phyloP scores from a whole-genome alignment of 2,797 vertebrate genomes.

The Muscicapa striata region DNA sequence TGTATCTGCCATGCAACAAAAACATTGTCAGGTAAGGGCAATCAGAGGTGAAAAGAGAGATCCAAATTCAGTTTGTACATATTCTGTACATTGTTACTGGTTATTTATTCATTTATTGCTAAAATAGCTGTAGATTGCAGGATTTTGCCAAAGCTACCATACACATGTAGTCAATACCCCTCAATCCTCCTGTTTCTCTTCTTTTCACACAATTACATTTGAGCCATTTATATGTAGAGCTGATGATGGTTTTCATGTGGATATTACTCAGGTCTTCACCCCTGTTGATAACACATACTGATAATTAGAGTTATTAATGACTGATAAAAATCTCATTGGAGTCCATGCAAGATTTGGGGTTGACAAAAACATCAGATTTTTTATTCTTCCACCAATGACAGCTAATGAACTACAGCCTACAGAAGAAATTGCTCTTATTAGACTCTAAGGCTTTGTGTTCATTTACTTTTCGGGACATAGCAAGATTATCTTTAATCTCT shows the following conservation, averaged over 20 bases:
- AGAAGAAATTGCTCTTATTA: neutral
- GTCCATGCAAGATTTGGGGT: neutral
- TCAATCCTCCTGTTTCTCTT: neutral
- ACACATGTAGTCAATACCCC: neutral
- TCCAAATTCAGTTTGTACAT: neutral
- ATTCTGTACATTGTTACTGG: neutral
- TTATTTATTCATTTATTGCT: neutral
- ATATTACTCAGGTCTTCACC: neutral
- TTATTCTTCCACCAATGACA: neutral
- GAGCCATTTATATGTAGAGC: neutral
- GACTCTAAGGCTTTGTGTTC: neutral
- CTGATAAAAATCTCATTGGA: neutral
- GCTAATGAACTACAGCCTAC: neutral
- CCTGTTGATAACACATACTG: neutral
- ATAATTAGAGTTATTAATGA: neutral
- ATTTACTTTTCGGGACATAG: neutral
- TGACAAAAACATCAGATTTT: neutral
- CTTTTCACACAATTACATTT: neutral
- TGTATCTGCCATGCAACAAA: neutral
- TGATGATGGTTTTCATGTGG: neutral
- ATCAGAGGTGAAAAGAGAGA: neutral
- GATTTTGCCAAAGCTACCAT: neutral
- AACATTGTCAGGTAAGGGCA: neutral
- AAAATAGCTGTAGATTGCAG: neutral
- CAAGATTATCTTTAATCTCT: constrained; percentile 14